Evolutionary conservation across 2,888 invertebrate species (phyloP), one percentile per base, ranked within the genome.

Genomic region (Trachelus iudaicus): DNA sequence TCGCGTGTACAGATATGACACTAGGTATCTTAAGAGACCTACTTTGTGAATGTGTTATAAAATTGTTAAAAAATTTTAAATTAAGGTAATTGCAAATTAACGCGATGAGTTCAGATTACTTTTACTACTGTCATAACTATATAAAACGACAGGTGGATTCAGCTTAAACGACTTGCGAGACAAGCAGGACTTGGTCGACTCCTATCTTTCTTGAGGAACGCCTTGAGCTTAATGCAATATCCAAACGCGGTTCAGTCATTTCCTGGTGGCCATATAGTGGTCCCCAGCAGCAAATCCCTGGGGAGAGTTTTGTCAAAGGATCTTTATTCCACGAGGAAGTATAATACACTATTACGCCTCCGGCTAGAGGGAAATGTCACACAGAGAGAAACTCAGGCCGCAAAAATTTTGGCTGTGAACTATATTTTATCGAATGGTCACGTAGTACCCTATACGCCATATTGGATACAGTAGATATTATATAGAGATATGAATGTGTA

Each of bases 301-400:
- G 91, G 89, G 91, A 91, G 87, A 86, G 90, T 91, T 91, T 91
- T 91, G 91, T 91, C 91, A 91, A 91, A 91, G 91, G 90, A 91
- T 91, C 91, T 91, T 90, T 91, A 91, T 91, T 90, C 91, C 86
- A 88, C 86, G 88, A 87, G 89, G 86, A 90, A 89, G 88, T 90
- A 89, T 91, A 91, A 90, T 90, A 90, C 85, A 87, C 89, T 87
- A 89, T 88, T 85, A 80, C 82, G 85, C 88, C 90, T 83, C 81
- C 79, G 87, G 90, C 83, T 81, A 83, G 81, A 85, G 87, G 88
- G 90, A 91, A 91, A 90, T 87, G 87, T 87, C 88, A 88, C 87
- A 87, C 82, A 87, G 85, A 85, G 81, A 83, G 82, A 80, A 77
- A 79, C 34, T 15, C 56, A 34, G 2, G 71, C 71, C 71, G 71